Base-by-base conservation (phyloP, 2,113 vertebrate genomes). In the Bucco capensis region DNA sequence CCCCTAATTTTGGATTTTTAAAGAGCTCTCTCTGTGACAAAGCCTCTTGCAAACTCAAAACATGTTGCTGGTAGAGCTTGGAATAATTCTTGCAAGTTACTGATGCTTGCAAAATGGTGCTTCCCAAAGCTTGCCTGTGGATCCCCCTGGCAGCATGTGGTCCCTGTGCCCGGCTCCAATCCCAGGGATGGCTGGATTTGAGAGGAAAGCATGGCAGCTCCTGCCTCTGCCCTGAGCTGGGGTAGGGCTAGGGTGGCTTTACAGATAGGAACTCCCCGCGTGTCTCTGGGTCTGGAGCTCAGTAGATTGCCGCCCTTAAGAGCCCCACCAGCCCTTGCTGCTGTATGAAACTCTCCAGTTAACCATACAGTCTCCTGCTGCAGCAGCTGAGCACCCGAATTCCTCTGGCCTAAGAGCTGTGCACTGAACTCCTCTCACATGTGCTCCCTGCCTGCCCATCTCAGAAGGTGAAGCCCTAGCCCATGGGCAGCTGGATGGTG, bases 321-420 rank as follows among this genome's bases (percentile, higher is more conserved):
- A 90, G 54, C 57, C 51, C 70, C 71, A 44, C 46, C 50, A 90
- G 66, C 54, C 57, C 78, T 92, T 90, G 74, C 90, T 95, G 67
- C 62, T 42, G 69, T 83, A 90, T 94, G 82, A 90, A 95, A 82
- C 73, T 86, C 77, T 89, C 76, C 77, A 50, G 80, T 82, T 93
- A 90, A 61, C 69, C 46, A 86, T 69, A 65, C 40, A 90, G 56
- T 54, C 88, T 92, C 80, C 88, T 49, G 76, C 86, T 88, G 76
- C 83, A 88, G 94, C 93, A 94, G 94, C 88, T 95, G 92, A 93
- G 86, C 90, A 44, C 49, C 76, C 87, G 93, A 87, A 94, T 93
- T 94, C 86, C 83, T 96, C 92, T 90, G 88, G 92, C 92, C 83
- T 42, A 94, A 76, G 53, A 94, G 61, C 83, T 82, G 83, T 72